Base-by-base conservation (phyloP, 2,113 vertebrate genomes). In the Uria aalge region DNA sequence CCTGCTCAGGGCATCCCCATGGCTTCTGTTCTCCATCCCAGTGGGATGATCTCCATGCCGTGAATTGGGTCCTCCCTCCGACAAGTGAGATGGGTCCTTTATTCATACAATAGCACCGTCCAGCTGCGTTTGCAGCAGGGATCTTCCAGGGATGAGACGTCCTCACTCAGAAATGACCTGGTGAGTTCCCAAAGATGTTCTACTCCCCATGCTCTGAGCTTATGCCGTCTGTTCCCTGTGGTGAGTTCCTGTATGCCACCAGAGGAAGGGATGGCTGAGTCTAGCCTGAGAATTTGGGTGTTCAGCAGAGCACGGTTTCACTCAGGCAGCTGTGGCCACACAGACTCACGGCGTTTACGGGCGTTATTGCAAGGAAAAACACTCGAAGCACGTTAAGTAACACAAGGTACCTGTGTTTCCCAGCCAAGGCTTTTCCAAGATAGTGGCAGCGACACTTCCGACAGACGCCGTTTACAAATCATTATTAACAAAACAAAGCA, bases 401-500 rank as follows among this genome's bases (percentile, higher is more conserved):
- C 77, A 93, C 59, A 60, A 83, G 34, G 68, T 95, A 84, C 77
- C 86, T 73, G 86, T 85, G 72, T 77, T 95, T 77, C 89, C 55
- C 87, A 68, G 66, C 36, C 2, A 15, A 91, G 48, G 50, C 45
- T 87, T 92, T 76, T 90, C 92, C 91, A 88, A 73, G 88, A 79
- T 32, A 91, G 80, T 27, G 77, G 77, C 73, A 97, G 62, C 1
- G 2, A 85, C 62, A n/a, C 69, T 96, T 96, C 94, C 7, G 17
- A 85, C 79, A 94, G 92, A 68, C 12, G 3, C 40, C 23, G 1
- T 94, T 97, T 96, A 95, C 66, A 89, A 95, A 97, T 57, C 57
- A 22, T 69, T 92, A 82, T 90, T 90, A 95, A 90, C 88, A 76
- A 95, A 95, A 96, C 94, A 96, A 97, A 96, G 57, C 52, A 32